These are phyloP conservation scores for Adoxophyes honmai DNA, from an alignment of 1,140 invertebrate genomes.

Conservation along the genomic window DNA sequence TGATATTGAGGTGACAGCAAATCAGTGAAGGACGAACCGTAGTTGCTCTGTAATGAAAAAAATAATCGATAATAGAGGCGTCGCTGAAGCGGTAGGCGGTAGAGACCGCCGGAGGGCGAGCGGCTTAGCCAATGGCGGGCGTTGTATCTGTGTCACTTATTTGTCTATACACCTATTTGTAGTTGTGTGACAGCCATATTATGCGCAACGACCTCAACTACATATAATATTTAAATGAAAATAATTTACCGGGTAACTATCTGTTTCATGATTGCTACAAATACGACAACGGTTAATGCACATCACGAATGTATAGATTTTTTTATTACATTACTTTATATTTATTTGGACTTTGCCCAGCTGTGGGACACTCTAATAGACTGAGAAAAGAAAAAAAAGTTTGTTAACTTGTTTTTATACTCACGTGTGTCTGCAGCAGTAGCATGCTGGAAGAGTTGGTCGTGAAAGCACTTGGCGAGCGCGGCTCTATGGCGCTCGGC, in stretches of 20 bases:
- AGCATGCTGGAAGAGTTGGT: slow-evolving; percentile 75
- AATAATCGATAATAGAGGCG: slow-evolving; percentile 65
- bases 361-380: too few relatives aligned
- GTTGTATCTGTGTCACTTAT: slow-evolving; percentile 3
- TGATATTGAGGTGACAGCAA: slow-evolving; percentile 73
- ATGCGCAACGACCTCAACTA: too few relatives aligned
- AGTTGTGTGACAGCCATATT: too few relatives aligned
- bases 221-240: too few relatives aligned
- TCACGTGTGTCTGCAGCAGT: slow-evolving; percentile 78
- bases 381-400: too few relatives aligned
- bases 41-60: slow-evolving; percentile 76
- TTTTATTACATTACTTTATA: too few relatives aligned
- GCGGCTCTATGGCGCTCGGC: slow-evolving; percentile 72
- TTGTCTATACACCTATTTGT: neutral
- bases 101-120: slow-evolving; percentile 48
- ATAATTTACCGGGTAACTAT: too few relatives aligned
- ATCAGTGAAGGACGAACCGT: slow-evolving; percentile 77
- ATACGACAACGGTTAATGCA: too few relatives aligned
- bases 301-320: too few relatives aligned
- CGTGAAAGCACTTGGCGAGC: slow-evolving; percentile 69
- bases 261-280: neutral
- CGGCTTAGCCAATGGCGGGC: slow-evolving; percentile 56
- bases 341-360: too few relatives aligned
- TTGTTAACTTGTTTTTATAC: slow-evolving; percentile 27
- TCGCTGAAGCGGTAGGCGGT: slow-evolving; percentile 54